Base-by-base conservation (phyloP, 1,140 invertebrate genomes). In the Panagrolaimus sp. region DNA sequence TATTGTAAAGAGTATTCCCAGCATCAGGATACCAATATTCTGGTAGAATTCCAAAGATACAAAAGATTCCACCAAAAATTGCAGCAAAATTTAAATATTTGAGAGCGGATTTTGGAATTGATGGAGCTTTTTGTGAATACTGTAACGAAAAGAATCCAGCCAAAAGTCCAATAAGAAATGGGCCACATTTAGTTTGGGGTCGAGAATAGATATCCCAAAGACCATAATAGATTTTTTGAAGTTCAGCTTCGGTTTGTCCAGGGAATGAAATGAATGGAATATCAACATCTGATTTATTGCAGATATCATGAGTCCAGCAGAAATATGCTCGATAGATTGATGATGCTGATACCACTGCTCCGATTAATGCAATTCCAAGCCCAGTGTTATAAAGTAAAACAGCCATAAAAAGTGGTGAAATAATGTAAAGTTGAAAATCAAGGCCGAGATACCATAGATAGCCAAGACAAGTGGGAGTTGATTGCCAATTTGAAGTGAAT, bases 401-500 rank as follows among this genome's bases (percentile, higher is more conserved):
- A 45, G 47, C 14, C 68, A 66, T 16, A 71, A 69, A 13, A 82
- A 74, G 1, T 78, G 53, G 44, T 77, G 70, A 31, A 83, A 53
- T n/a, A 81, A 63, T 63, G 81, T 81, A 81, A 16, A 82, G 74
- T 53, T 81, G 79, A 72, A 79, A 78, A 57, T 81, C 79, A 0
- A 81, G 65, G 11, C 79, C 80, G 13, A 81, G 57, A 47, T 81
- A 82, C 79, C 79, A 81, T 4, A 81, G 66, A 47, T 83, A 81
- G 1, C 79, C 78, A 23, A 81, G 68, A 62, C 79, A 81, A 9
- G 81, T 81, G 16, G 80, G 80, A 11, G 74, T 75, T n/a, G 27
- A 67, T 48, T 77, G 70, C 72, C 72, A 79, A 65, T 81, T 81
- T 11, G 61, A 57, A 9, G 72, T 65, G 46, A 81, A 75, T 11